Conservation (phyloP, 2,797 vertebrate species). For the Dryobates pubescens region DNA sequence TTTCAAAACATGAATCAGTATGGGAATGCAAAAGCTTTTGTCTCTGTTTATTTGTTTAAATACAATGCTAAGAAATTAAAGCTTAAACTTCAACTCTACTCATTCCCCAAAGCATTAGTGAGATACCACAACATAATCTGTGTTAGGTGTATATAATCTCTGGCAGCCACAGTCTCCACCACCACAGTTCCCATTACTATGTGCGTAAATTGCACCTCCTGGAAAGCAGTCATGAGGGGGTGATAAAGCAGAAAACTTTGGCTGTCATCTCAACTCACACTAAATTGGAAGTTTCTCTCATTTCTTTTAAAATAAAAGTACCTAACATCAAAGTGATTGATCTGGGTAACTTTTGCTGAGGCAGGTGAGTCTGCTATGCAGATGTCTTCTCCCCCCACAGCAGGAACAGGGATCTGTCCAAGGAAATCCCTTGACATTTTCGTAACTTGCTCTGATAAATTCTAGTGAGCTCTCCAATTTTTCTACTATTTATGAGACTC, state of each 20-base stretch:
- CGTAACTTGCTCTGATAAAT: not conserved
- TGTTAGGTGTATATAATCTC: not conserved
- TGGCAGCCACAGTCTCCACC: not conserved
- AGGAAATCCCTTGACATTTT: not conserved
- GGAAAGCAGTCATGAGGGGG: not conserved
- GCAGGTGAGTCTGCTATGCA: not conserved
- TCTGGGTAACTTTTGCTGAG: not conserved
- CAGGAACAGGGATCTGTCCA: not conserved
- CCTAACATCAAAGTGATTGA: not conserved
- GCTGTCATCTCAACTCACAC: not conserved
- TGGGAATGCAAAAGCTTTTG: not conserved
- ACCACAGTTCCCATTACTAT: not conserved
- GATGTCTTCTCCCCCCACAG: not conserved
- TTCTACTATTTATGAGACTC: not conserved
- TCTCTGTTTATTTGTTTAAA: not conserved
- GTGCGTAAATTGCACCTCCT: not conserved
- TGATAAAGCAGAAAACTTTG: not conserved
- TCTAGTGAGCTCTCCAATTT: not conserved
- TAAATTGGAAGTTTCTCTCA: not conserved
- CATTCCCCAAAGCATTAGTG: not conserved
- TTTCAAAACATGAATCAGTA: not conserved
- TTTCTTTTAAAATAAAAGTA: not conserved
- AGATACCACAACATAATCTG: not conserved
- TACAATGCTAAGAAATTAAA: slow-evolving; percentile 16
- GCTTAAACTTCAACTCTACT: slow-evolving; percentile 13